These are phyloP conservation scores for Bucco capensis DNA, from an alignment of 2,113 vertebrate species.

Conservation along the genomic window DNA sequence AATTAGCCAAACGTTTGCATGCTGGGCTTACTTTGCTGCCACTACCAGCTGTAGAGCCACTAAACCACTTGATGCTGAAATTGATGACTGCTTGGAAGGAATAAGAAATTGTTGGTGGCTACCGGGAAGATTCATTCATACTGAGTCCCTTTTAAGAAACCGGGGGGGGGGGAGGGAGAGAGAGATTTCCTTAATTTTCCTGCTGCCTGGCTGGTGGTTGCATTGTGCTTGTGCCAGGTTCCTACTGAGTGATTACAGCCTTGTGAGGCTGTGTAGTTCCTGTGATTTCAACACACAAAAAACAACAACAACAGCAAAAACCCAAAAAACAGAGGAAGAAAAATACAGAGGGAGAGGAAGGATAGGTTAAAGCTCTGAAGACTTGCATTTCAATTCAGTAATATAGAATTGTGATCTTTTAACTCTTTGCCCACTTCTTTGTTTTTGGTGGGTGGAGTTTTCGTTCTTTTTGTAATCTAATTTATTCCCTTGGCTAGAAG, in stretches of 20 bases:
- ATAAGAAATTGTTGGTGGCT: conserved; percentile 65
- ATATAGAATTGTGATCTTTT: background rate
- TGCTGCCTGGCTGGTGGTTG: conserved; percentile 31
- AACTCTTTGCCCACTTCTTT: background rate
- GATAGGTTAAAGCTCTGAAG: background rate
- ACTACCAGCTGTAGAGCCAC: conserved; percentile 48
- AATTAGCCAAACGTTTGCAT: conserved; percentile 74
- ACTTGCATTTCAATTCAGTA: conserved; percentile 30
- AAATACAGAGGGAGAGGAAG: background rate
- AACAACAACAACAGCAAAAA: too few species aligned
- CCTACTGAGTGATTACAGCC: conserved; percentile 65
- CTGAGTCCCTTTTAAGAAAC: conserved; percentile 56
- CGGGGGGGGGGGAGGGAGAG: conserved; percentile 1
- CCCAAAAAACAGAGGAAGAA: conserved; percentile 45
- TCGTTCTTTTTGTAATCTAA: background rate
- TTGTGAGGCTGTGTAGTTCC: conserved; percentile 62
- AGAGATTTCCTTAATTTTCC: conserved; percentile 50
- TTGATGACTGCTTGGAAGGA: conserved; percentile 72
- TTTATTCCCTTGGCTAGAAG: background rate
- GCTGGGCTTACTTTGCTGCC: conserved; percentile 66
- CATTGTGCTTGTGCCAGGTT: conserved; percentile 50
- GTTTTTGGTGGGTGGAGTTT: background rate
- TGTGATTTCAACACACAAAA: conserved; percentile 57
- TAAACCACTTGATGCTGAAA: conserved; percentile 71
- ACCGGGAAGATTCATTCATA: conserved; percentile 53